Evolutionary conservation across 1,140 invertebrate species (phyloP).

Genomic region (Lethrus apterus): DNA sequence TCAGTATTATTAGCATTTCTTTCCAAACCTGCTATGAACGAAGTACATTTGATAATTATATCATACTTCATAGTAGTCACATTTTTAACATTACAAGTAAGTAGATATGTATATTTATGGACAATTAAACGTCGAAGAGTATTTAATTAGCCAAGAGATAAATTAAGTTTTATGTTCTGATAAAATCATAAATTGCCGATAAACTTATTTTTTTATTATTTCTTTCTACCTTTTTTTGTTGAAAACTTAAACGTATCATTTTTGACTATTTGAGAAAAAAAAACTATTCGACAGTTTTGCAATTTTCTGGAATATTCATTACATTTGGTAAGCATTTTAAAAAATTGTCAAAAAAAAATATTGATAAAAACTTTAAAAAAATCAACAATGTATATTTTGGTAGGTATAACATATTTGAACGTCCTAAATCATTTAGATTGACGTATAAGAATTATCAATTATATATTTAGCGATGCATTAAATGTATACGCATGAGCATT

Average conservation of each 20-base stretch:
- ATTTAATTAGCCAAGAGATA: neutral
- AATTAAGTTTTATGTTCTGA: neutral
- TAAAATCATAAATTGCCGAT: neutral
- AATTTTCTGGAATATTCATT: too few relatives aligned
- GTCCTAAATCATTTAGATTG: too few relatives aligned
- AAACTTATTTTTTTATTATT: neutral
- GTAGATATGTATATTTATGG: conserved; percentile 10
- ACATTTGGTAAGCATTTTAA: too few relatives aligned
- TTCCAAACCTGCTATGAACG: conserved; percentile 76
- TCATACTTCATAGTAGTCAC: conserved; percentile 72
- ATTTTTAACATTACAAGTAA: conserved; percentile 48
- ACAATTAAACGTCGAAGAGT: neutral
- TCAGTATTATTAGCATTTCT: conserved; percentile 66
- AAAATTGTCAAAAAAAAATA: too few relatives aligned
- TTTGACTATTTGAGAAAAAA: neutral
- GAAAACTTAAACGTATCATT: neutral
- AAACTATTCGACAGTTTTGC: neutral
- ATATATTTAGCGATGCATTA: too few relatives aligned
- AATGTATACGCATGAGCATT: too few relatives aligned
- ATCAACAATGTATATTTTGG: too few relatives aligned
- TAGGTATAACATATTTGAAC: too few relatives aligned
- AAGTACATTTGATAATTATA: conserved; percentile 74
- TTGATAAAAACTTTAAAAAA: too few relatives aligned
- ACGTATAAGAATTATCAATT: too few relatives aligned
- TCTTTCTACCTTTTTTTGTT: too few relatives aligned